Evolutionary conservation across 1,140 invertebrate genomes (phyloP).

Genomic region (Halictus rubicundus): DNA sequence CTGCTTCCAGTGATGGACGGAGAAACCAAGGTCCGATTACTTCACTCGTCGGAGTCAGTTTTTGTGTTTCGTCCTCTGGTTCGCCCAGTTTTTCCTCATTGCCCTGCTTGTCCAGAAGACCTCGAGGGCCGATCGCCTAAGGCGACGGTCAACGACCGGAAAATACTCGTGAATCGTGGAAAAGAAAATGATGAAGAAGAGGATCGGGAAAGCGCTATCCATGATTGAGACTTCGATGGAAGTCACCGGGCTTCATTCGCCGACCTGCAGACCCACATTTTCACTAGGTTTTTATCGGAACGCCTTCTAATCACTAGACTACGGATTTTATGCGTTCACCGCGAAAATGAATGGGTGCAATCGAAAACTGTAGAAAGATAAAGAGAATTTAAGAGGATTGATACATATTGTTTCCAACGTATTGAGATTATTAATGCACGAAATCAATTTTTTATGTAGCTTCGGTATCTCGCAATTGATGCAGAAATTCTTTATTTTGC

Average conservation of each 20-base stretch:
- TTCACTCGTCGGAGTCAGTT: constrained; percentile 69
- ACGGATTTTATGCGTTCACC: too few species aligned
- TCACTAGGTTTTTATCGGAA: constrained; percentile 10
- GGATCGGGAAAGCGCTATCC: constrained; percentile 14
- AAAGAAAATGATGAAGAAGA: constrained; percentile 64
- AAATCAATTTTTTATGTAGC: too few species aligned
- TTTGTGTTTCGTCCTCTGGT: constrained; percentile 63
- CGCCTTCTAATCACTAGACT: not conserved
- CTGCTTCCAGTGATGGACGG: constrained; percentile 45
- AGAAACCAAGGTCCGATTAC: constrained; percentile 62
- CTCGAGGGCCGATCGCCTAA: constrained; percentile 59
- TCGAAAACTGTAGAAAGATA: too few species aligned
- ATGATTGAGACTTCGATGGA: constrained; percentile 48
- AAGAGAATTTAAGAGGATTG: too few species aligned
- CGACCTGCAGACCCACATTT: constrained; percentile 76
- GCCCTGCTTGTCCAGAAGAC: constrained; percentile 35
- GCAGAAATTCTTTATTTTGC: too few species aligned
- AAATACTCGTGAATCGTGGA: constrained; percentile 61
- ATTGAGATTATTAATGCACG: too few species aligned
- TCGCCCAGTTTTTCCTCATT: constrained; percentile 69
- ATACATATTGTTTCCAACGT: too few species aligned
- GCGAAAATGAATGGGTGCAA: too few species aligned
- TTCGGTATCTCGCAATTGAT: too few species aligned
- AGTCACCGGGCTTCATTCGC: constrained; percentile 51
- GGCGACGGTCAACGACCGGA: constrained; percentile 72